Evolutionary conservation across 2,888 invertebrate genomes (phyloP).

Genomic region (Cheilosia vernalis): DNA sequence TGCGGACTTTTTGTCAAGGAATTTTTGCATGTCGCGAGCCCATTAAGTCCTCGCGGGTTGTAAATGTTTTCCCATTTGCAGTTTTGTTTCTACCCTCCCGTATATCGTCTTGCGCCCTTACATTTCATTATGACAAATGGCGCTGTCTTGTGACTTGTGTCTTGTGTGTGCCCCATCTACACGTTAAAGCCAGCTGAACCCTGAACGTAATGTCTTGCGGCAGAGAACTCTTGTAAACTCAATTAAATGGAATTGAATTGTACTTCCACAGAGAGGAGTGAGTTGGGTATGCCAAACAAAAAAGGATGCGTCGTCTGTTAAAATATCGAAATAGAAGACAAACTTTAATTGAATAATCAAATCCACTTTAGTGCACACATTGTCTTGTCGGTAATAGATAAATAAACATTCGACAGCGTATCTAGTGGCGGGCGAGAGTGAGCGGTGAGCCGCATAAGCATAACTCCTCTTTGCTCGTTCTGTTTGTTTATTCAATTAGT

Average conservation of each 20-base stretch:
- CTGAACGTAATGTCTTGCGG: neutral
- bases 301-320: constrained; percentile 9
- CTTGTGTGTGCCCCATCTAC: neutral
- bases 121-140: constrained; percentile 40
- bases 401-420: constrained; percentile 45
- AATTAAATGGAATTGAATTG: constrained; percentile 66
- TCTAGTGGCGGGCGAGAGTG: neutral
- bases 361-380: constrained; percentile 2
- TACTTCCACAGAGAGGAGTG: neutral
- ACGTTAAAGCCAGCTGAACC: neutral
- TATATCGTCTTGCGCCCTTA: neutral
- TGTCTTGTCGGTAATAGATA: constrained; percentile 9
- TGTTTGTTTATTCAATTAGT: constrained; percentile 54
- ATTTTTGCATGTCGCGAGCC: constrained; percentile 53
- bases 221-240: constrained; percentile 38
- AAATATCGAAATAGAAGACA: constrained; percentile 21
- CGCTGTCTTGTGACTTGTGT: constrained; percentile 4
- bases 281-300: no score
- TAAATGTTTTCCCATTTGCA: constrained; percentile 48
- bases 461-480: neutral
- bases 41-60: constrained; percentile 41
- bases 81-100: constrained; percentile 1
- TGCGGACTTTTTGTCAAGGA: constrained; percentile 6
- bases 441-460: neutral
- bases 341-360: constrained; percentile 66